Evolutionary conservation across 1,140 invertebrate species (phyloP).

Genomic region (Megathymus violae): DNA sequence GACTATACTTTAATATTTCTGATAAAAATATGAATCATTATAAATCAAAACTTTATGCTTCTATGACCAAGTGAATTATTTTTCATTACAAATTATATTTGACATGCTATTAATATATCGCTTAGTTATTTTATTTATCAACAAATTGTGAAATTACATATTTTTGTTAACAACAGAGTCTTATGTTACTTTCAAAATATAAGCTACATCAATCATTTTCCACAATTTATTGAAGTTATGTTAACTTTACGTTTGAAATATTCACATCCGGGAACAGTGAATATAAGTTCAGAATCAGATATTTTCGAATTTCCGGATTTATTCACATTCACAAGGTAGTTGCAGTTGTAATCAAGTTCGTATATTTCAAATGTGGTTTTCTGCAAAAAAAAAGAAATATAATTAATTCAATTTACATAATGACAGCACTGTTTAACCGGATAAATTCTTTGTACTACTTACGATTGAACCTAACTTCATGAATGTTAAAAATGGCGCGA

Average conservation of each 20-base stretch:
- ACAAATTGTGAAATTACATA: too few species aligned
- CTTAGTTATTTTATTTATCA: neutral
- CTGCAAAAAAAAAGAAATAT: conserved; percentile 52
- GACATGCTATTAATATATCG: neutral
- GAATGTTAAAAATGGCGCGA: neutral
- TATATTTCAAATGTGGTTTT: conserved; percentile 68
- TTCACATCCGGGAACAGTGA: conserved; percentile 69
- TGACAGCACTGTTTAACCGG: conserved; percentile 1
- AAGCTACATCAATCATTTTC: conserved; percentile 38
- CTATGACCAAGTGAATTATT: neutral
- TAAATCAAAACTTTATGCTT: neutral
- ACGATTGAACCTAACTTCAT: neutral
- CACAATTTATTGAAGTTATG: conserved; percentile 54
- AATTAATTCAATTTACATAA: conserved; percentile 2
- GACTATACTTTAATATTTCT: neutral
- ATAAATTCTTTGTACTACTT: too few species aligned
- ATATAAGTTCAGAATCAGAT: conserved; percentile 64
- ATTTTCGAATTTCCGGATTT: conserved; percentile 51
- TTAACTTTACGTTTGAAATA: conserved; percentile 72
- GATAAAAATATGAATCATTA: conserved; percentile 3
- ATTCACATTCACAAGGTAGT: conserved; percentile 68
- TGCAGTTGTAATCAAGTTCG: conserved; percentile 71
- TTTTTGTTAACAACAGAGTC: too few species aligned
- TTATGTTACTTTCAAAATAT: too few species aligned
- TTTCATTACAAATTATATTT: neutral